Evolutionary conservation across 2,888 invertebrate genomes (phyloP).

Genomic region (Actias luna): DNA sequence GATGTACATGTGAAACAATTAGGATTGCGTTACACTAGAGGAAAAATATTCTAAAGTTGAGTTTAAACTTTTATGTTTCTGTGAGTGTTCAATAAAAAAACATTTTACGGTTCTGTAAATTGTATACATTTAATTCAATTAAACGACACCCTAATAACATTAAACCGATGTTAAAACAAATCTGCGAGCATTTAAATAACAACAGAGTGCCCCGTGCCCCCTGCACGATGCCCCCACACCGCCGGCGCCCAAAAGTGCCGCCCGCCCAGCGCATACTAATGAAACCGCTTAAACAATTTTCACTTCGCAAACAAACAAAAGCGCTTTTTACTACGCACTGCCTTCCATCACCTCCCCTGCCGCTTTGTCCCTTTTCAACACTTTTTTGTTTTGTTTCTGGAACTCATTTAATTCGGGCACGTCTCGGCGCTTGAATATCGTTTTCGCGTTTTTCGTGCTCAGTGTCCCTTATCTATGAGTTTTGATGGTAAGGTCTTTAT

Average conservation of each 20-base stretch:
- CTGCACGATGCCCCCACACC: not conserved
- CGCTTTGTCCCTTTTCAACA: not conserved
- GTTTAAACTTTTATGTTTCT: not conserved
- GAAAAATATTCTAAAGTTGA: too few relatives aligned
- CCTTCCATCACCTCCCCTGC: not conserved
- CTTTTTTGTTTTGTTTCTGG: slow-evolving; percentile 5
- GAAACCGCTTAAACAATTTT: slow-evolving; percentile 1
- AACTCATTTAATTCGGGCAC: not conserved
- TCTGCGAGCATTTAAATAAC: slow-evolving; percentile 1
- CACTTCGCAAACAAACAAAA: slow-evolving; percentile 9
- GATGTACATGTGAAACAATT: too few relatives aligned
- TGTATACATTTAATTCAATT: not conserved
- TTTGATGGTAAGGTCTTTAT: not conserved
- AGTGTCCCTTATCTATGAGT: not conserved
- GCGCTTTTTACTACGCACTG: not conserved
- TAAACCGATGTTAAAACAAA: not conserved
- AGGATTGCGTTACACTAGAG: too few relatives aligned
- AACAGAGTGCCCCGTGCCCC: slow-evolving; percentile 11
- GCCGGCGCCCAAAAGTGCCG: too few relatives aligned
- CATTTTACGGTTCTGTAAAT: not conserved
- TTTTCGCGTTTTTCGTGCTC: not conserved
- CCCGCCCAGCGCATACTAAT: not conserved
- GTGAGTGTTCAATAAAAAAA: not conserved
- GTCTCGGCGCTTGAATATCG: slow-evolving; percentile 12
- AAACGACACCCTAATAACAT: not conserved